Conservation (phyloP, 2,888 invertebrate species). For the Imbricaverruca yamaguchii region DNA sequence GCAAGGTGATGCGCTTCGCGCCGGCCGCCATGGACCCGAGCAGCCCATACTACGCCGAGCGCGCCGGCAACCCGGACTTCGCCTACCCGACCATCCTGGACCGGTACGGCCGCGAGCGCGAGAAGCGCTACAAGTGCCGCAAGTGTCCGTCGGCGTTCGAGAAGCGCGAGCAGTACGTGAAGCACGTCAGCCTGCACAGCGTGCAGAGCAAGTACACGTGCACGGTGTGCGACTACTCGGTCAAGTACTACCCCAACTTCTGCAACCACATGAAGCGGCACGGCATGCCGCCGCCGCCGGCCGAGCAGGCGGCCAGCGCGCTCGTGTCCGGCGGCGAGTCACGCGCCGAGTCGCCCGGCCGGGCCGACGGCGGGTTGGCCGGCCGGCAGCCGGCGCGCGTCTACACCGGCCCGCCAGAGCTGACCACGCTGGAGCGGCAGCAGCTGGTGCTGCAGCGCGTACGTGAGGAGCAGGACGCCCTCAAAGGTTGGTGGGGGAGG, state of each 20-base stretch:
- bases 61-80: constrained; percentile 68
- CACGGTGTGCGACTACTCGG: constrained; percentile 77
- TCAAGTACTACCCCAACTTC: constrained; percentile 75
- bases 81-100: constrained; percentile 50
- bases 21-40: background rate
- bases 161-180: constrained; percentile 73
- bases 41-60: constrained; percentile 39
- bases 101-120: constrained; percentile 57
- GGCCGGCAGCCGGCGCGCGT: constrained; percentile 20
- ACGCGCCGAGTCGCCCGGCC: background rate
- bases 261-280: constrained; percentile 75
- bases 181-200: constrained; percentile 72
- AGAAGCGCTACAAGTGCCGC: constrained; percentile 70
- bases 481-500: constrained; percentile 34
- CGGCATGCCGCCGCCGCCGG: constrained; percentile 31
- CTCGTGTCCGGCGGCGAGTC: constrained; percentile 25
- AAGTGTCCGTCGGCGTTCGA: constrained; percentile 83
- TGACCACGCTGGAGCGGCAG: constrained; percentile 54
- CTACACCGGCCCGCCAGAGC: constrained; percentile 28
- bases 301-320: constrained; percentile 23
- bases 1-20: constrained; percentile 18
- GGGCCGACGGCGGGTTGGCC: background rate
- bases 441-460: constrained; percentile 49
- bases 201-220: constrained; percentile 74
- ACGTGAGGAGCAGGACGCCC: constrained; percentile 30